Conservation (phyloP, 2,113 vertebrate genomes). For the Macaca mulatta region DNA sequence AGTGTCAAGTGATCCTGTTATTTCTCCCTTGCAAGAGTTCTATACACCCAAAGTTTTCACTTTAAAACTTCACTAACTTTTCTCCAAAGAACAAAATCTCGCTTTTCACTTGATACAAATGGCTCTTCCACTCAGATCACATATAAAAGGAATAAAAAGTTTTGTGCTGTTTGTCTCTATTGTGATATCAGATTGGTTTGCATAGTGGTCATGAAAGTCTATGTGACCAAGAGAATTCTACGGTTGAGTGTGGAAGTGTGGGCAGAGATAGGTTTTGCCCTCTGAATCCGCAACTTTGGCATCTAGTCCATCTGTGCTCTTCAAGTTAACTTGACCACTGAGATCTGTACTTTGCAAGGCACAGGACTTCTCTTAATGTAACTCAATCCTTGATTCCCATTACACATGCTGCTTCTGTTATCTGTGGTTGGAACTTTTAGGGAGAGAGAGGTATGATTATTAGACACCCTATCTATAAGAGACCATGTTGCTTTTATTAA, state of each 20-base stretch:
- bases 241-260: background rate
- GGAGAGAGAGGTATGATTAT: background rate
- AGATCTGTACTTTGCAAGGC: background rate
- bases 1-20: background rate
- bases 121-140: background rate
- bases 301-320: background rate
- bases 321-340: background rate
- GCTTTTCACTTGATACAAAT: background rate
- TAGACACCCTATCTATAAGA: accelerated
- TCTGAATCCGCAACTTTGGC: background rate
- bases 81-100: background rate
- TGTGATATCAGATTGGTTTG: background rate
- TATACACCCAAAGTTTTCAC: background rate
- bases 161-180: background rate
- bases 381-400: background rate
- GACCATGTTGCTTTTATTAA: background rate
- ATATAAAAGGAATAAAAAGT: background rate
- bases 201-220: background rate
- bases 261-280: background rate
- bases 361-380: background rate
- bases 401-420: background rate
- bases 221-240: background rate
- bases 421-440: background rate
- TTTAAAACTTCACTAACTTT: background rate
- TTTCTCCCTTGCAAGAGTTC: background rate